Evolutionary conservation across 2,888 invertebrate genomes (phyloP), one percentile per base, ranked within the genome.

Genomic region (Volucella bombylans): DNA sequence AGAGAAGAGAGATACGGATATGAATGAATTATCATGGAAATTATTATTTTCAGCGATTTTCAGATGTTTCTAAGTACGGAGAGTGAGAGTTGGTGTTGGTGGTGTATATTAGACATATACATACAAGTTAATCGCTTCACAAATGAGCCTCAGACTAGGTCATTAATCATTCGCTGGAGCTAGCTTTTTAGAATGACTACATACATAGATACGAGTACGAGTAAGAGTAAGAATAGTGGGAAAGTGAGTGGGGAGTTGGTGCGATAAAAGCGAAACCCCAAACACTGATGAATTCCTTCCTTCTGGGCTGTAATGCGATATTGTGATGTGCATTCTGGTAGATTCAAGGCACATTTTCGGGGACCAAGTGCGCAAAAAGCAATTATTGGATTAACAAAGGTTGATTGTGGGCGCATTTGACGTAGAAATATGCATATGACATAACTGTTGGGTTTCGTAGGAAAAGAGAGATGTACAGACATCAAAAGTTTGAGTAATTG

Each of bases 91-190:
- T 72, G 74, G 83, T 54, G 83, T 54, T 49, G 81, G 76, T 72
- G 71, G 76, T 68, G 76, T 81, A 85, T 72, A 76, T 85, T 85
- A 85, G 85, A 85, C 85, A 85, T 85, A 81, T 85, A 81, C 81
- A 85, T 81, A 85, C 81, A 85, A 85, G 85, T 85, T 85, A 85
- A 85, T 85, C 85, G 85, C 85, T 72, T 81, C 85, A 85, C 85
- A 85, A 85, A 85, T 85, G 85, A 77, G 81, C 81, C 85, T 73
- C 67, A 57, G 81, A 85, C 81, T 72, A 77, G 85, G 77, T 15
- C 76, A 85, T 85, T 85, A 85, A 85, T 85, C 85, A 85, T 85
- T 67, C 23, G 4, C 11, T 3, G 50, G 57, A 8, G 52, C 52
- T 38, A 79, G 64, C 50, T 65, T 57, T 65, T 64, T 12, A 6